Base-by-base conservation (phyloP, 2,113 vertebrate species). In the human (Homo sapiens) region DNA sequence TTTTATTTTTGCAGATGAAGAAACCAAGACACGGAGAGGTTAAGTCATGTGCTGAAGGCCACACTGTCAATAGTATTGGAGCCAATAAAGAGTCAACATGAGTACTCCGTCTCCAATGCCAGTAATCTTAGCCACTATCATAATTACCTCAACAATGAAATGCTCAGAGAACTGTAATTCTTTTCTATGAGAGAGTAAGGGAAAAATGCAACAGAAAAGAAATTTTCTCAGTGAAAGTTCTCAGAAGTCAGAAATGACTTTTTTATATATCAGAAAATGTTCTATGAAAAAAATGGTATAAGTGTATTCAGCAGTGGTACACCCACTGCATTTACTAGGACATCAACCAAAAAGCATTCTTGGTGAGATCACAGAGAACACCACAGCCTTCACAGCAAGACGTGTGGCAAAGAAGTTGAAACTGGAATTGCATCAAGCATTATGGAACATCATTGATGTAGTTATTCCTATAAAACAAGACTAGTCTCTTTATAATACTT, bases 391-490 rank as follows among this genome's bases (percentile, higher is more conserved):
- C 6, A 3, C 32, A 50, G 73, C n/a, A 18, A 80, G 55, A 27
- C 12, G 66, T 32, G 25, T 25, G 55, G 27, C 30, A 64, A 84
- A 43, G 52, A 79, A 38, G 7, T 9, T 12, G 61, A 78, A 64
- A 23, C 40, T 16, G 43, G 52, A 84, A 38, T 38, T 84, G 61
- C 45, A 70, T 2, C 17, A 84, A 92, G 79, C 23, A 38, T 61
- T 14, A 2, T 18, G 73, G n/a, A 35, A 48, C 0, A 0, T 86
- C n/a, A 3, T 6, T 16, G 10, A 23, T 45, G 23, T 32, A 25
- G 7, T 78, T 35, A 57, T 40, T 84, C n/a, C 52, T 90, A 4
- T 40, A 52, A 92, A 95, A 38, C 50, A 93, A 80, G 82, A 88
- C 45, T n/a, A 11, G 75, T 38, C 50, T 88, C 85, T 84, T 59